Evolutionary conservation across 2,113 vertebrate species (phyloP), one percentile per base, ranked within the genome.

Genomic region (Cyprinodon variegatus): DNA sequence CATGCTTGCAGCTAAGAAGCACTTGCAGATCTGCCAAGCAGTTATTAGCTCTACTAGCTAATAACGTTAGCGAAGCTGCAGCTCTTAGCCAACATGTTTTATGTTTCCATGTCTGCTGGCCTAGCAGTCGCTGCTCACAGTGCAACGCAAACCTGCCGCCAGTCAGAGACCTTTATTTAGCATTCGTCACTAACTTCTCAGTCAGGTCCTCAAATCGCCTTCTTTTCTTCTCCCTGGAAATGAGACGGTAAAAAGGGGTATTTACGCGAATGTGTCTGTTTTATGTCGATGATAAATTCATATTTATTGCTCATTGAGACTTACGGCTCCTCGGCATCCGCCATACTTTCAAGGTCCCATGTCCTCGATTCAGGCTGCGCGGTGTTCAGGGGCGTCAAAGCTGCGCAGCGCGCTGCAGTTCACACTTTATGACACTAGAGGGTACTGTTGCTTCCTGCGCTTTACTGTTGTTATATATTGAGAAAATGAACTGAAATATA

Each of bases 211-310:
- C 97, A 97, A 98, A 95, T 97, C 96, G 96, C 96, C 96, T 97
- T 98, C 97, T 98, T 99, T 99, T 98, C 97, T 98, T 98, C 96
- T 98, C 96, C 97, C 97, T 99, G 95, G 93, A 96, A 85, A 96
- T 83, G 86, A 92, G 86, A 96, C 91, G 96, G 94, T 94, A 93
- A 95, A 94, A 94, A 90, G 92, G 93, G 90, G 93, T 95, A 65
- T 39, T 38, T 65, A 10, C 70, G 45, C 1, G 6, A 39, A 70
- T 37, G 60, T 7, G 37, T 65, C 0, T 3, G 50, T 4, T 6
- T 20, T 53, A 82, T 65, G 45, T 61, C 37, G 53, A 8, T 36
- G 9, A 4, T 48, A 70, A 70, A 79, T 70, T 70, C 0, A 37
- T 13, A 20, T 83, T 79, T 86, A 59, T 68, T 37, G 65, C 88